phyloP scores from a whole-genome alignment of 2,888 invertebrate species.

The Orthosia gothica region DNA sequence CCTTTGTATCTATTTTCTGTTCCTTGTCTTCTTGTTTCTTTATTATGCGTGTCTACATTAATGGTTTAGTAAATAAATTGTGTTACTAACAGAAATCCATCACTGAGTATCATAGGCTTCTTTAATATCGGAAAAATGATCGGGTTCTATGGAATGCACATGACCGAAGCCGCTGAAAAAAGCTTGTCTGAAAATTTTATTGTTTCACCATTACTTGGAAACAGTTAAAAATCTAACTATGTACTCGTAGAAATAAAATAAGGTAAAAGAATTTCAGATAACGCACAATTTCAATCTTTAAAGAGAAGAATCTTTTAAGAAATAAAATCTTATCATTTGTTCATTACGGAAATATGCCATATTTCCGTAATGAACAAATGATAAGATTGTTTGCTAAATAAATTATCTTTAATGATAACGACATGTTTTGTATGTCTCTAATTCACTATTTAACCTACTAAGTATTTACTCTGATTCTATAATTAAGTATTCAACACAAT shows the following conservation, averaged over 20 bases:
- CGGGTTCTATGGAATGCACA: too few species aligned
- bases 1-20: too few species aligned
- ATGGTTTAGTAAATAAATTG: too few species aligned
- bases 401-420: constrained; percentile 40
- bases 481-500: neutral
- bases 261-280: neutral
- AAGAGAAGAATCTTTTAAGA: too few species aligned
- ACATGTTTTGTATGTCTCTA: neutral
- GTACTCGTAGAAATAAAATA: constrained; percentile 10
- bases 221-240: neutral
- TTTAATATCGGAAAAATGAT: too few species aligned
- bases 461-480: neutral
- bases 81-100: too few species aligned
- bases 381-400: constrained; percentile 35
- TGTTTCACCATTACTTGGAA: neutral
- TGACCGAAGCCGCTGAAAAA: too few species aligned
- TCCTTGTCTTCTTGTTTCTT: too few species aligned
- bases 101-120: too few species aligned
- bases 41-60: too few species aligned
- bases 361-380: constrained; percentile 17
- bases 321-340: too few species aligned
- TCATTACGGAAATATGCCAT: too few species aligned
- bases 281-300: neutral
- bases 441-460: neutral
- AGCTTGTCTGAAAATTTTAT: neutral